Percentiles rank a stretch among this genome's conserved stretches.
phyloP scores from a whole-genome alignment of 2,888 invertebrate species.

The Omphaloscelis lunosa region DNA sequence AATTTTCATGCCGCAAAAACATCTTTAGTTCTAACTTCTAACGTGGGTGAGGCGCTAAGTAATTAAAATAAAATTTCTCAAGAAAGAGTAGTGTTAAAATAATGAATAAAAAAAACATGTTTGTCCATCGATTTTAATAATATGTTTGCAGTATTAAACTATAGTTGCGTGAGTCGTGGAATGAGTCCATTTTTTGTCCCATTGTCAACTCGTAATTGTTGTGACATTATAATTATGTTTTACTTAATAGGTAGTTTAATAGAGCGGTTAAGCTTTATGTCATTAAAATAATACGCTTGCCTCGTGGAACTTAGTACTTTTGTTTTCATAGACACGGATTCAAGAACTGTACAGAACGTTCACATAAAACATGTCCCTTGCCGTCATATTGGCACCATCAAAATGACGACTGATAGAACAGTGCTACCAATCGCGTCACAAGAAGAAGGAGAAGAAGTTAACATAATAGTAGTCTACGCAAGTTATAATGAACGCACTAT shows the following conservation, averaged over 20 bases:
- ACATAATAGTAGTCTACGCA: no score
- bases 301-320: constrained; percentile 14
- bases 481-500: not conserved
- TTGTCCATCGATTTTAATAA: constrained; percentile 25
- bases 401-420: no score
- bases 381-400: no score
- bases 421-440: no score
- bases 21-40: no score
- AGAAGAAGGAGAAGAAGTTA: no score
- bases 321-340: not conserved
- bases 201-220: constrained; percentile 59
- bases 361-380: no score
- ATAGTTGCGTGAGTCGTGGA: constrained; percentile 42
- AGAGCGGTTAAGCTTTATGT: constrained; percentile 23
- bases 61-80: constrained; percentile 8
- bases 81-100: not conserved
- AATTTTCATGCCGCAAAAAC: not conserved
- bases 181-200: constrained; percentile 47
- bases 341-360: not conserved
- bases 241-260: constrained; percentile 5
- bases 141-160: constrained; percentile 32
- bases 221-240: constrained; percentile 52
- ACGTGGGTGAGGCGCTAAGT: not conserved
- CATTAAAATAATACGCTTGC: constrained; percentile 22
- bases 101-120: not conserved